Percentiles rank a stretch among this genome's conserved stretches.
Evolutionary conservation across 2,888 invertebrate species (phyloP).

Genomic region (Agrotis puta): DNA sequence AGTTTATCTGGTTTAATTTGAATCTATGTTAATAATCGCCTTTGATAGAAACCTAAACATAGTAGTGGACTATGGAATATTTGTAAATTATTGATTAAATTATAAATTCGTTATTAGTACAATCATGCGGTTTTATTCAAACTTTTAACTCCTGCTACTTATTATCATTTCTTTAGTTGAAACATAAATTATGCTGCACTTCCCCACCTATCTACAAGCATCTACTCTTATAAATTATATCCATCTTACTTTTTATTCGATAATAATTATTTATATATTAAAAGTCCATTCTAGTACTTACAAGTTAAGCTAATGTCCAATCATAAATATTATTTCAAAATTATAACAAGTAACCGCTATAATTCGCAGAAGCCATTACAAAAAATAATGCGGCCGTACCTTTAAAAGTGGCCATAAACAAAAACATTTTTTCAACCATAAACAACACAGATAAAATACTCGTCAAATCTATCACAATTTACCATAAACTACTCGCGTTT

Average conservation of each 20-base stretch:
- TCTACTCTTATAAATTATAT: background rate
- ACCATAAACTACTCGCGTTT: slow-evolving; percentile 52
- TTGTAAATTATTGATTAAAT: slow-evolving; percentile 82
- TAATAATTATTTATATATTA: background rate
- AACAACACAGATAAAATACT: slow-evolving; percentile 33
- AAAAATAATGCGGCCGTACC: slow-evolving; percentile 7
- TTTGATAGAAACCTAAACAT: slow-evolving; percentile 52
- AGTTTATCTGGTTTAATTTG: slow-evolving; percentile 56
- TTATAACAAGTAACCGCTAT: background rate
- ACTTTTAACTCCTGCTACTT: background rate
- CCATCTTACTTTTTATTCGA: slow-evolving; percentile 24
- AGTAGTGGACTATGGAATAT: slow-evolving; percentile 64
- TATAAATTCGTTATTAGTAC: slow-evolving; percentile 82
- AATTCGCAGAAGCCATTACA: slow-evolving; percentile 9
- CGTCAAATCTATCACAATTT: slow-evolving; percentile 55
- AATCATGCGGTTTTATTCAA: slow-evolving; percentile 68
- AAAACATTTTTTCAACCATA: slow-evolving; percentile 20
- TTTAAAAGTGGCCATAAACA: slow-evolving; percentile 32
- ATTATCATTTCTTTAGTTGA: background rate
- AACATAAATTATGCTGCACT: background rate
- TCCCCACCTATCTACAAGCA: background rate
- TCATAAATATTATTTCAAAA: slow-evolving; percentile 13
- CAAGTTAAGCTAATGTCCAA: background rate
- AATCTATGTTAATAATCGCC: slow-evolving; percentile 57
- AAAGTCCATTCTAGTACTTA: slow-evolving; percentile 1